Evolutionary conservation across 2,797 vertebrate species (phyloP).

Genomic region (Danio jaintianensis): DNA sequence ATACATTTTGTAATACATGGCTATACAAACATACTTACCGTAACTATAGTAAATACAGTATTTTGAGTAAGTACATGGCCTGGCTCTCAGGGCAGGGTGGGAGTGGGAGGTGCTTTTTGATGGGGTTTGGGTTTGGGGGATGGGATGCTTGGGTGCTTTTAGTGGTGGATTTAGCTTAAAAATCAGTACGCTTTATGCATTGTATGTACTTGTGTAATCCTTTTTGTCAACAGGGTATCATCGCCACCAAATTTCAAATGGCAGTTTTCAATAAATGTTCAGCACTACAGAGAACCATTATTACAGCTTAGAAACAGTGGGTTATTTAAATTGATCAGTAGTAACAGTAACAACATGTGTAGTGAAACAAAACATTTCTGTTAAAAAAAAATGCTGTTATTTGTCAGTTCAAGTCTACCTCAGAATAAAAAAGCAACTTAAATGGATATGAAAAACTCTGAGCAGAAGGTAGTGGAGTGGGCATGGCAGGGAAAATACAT

Average conservation of each 20-base stretch:
- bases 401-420: too few species aligned
- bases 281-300: background rate
- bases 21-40: too few species aligned
- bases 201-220: conserved; percentile 56
- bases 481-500: too few species aligned
- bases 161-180: conserved; percentile 58
- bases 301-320: too few species aligned
- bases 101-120: conserved; percentile 41
- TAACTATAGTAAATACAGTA: background rate
- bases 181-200: conserved; percentile 63
- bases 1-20: too few species aligned
- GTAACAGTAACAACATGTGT: too few species aligned
- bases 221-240: conserved; percentile 69
- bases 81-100: conserved; percentile 72
- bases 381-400: too few species aligned
- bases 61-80: conserved; percentile 54
- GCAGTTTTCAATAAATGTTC: conserved; percentile 12
- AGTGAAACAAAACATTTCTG: too few species aligned
- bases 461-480: too few species aligned
- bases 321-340: too few species aligned
- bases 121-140: conserved; percentile 38
- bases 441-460: too few species aligned
- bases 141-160: conserved; percentile 54
- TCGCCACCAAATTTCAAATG: conserved; percentile 28
- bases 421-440: too few species aligned